Evolutionary conservation across 2,113 vertebrate genomes (phyloP).

Genomic region (Archocentrus centrarchus): DNA sequence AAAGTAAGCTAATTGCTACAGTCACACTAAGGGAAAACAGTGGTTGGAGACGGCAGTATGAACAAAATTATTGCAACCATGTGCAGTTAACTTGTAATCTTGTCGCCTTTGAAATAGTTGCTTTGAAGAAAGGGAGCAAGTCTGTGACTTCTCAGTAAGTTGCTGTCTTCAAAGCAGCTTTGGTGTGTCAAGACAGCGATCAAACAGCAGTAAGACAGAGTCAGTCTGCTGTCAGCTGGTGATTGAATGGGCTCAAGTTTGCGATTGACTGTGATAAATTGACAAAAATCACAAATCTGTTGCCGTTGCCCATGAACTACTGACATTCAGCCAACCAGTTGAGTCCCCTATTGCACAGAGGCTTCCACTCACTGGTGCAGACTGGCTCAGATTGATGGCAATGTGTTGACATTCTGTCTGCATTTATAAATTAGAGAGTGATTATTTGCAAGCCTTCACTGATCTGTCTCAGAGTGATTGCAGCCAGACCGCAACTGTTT

Average conservation of each 20-base stretch:
- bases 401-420: background rate
- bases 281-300: too few species aligned
- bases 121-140: background rate
- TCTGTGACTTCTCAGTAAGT: background rate
- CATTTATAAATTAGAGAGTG: fast-evolving
- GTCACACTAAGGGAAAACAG: background rate
- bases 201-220: fast-evolving
- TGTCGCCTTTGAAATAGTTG: background rate
- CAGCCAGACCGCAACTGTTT: background rate
- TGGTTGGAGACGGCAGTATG: background rate
- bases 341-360: too few species aligned
- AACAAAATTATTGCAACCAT: background rate
- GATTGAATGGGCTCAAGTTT: background rate
- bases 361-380: too few species aligned
- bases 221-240: background rate
- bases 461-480: background rate
- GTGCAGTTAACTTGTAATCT: background rate
- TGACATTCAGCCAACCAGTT: too few species aligned
- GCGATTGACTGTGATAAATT: too few species aligned
- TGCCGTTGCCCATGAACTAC: too few species aligned
- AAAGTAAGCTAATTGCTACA: background rate
- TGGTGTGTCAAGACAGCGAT: background rate
- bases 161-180: background rate
- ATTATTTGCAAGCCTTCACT: background rate
- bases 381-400: too few species aligned